A percentile compares a stretch with the other conserved stretches of the same genome.
phyloP scores from a whole-genome alignment of 2,113 vertebrate genomes.

The Neomonachus schauinslandi region DNA sequence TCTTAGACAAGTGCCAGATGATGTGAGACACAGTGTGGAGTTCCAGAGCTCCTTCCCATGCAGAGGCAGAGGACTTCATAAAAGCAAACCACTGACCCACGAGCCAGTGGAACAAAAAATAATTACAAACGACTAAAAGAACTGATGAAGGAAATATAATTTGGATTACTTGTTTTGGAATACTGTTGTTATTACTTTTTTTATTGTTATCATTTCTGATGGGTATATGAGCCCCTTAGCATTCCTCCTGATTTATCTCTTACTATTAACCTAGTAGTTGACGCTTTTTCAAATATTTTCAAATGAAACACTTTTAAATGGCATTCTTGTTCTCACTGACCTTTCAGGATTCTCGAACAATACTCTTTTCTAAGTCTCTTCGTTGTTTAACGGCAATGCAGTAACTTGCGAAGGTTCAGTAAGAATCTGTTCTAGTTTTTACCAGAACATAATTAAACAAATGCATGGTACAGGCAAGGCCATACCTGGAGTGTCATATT shows the following conservation, averaged over 20 bases:
- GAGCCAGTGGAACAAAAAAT: background rate
- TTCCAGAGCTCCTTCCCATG: too few species aligned
- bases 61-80: background rate
- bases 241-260: background rate
- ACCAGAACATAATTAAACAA: background rate
- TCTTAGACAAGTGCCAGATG: background rate
- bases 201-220: background rate
- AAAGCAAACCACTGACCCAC: background rate
- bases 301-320: background rate
- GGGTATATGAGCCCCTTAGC: background rate
- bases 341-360: background rate
- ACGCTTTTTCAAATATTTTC: background rate
- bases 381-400: background rate
- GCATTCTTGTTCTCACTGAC: background rate
- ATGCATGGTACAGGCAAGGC: background rate
- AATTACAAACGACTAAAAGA: background rate
- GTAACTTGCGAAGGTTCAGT: background rate
- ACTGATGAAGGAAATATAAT: background rate
- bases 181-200: background rate
- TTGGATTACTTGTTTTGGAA: background rate
- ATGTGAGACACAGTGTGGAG: background rate
- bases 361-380: background rate
- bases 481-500: background rate
- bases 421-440: background rate
- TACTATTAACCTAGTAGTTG: background rate